A percentile compares a stretch with the other conserved stretches of the same genome.
Evolutionary conservation across 2,888 invertebrate species (phyloP).

Genomic region (Aspidiotus destructor): DNA sequence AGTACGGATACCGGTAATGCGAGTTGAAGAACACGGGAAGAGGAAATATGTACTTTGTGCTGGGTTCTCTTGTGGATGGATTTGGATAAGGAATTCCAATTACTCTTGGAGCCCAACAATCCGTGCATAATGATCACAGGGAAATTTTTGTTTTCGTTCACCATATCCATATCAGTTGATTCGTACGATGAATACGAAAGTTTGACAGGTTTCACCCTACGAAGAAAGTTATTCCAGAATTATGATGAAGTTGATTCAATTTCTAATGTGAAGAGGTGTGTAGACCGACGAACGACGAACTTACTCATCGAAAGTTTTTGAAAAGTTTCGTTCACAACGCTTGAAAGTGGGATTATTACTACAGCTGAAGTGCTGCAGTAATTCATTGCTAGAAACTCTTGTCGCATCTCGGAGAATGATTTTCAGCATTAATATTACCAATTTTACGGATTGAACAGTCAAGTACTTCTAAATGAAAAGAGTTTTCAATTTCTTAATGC

Average conservation of each 20-base stretch:
- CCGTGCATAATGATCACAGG: slow-evolving; percentile 38
- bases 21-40: neutral
- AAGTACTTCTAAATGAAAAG: too few relatives aligned
- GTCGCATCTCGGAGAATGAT: slow-evolving; percentile 10
- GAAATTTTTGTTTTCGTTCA: slow-evolving; percentile 33
- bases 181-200: slow-evolving; percentile 34
- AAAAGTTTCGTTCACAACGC: neutral
- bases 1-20: too few relatives aligned
- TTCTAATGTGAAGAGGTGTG: neutral
- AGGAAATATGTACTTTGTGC: slow-evolving; percentile 34
- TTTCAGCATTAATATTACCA: slow-evolving; percentile 15
- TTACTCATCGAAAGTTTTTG: slow-evolving; percentile 9
- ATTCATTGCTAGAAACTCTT: neutral
- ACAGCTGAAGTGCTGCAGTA: slow-evolving; percentile 6
- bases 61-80: slow-evolving; percentile 54
- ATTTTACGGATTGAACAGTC: too few relatives aligned
- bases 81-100: slow-evolving; percentile 75
- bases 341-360: slow-evolving; percentile 7
- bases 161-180: slow-evolving; percentile 19
- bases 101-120: slow-evolving; percentile 67
- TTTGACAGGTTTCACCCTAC: slow-evolving; percentile 55
- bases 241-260: neutral
- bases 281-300: neutral
- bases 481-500: too few relatives aligned
- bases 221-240: slow-evolving; percentile 1